Evolutionary conservation across 2,888 invertebrate genomes (phyloP), one percentile per base, ranked within the genome.

Genomic region (Ectemnius continuus): DNA sequence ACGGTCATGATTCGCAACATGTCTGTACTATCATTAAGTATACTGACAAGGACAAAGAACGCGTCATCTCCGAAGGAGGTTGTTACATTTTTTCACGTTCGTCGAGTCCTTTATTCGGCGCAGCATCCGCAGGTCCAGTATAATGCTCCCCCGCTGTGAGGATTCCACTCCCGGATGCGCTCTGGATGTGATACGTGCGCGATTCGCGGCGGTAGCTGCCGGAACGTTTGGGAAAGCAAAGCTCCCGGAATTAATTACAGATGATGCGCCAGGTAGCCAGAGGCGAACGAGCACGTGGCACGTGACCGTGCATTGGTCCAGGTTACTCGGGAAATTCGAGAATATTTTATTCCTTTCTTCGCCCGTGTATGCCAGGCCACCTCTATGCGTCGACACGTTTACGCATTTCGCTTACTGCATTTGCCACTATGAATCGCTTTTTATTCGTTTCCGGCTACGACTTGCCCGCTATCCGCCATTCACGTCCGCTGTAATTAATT

Each of bases 261-360:
- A 36, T 8, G 6, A 11, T 8, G 8, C 62, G 61, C 59, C 28
- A 64, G 72, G 16, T 61, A 63, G 70, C 75, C 59, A 69, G 69
- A 59, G 47, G 23, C 69, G 52, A 63, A 46, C 14, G 66, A 47
- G 60, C 48, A 67, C 75, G 69, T 58, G 68, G 56, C 84, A 85
- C 87, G 87, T 87, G 87, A 87, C 86, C 76, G 70, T 60, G 88
- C 87, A 87, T 87, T 72, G 78, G 69, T 67, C 77, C 59, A 20
- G 70, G 75, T 68, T 60, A 77, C 82, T 85, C 78, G 74, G 84
- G 79, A 85, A 76, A 85, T 85, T 79, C 72, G 75, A 80, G 78
- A 81, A 84, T 70, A 75, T 85, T 78, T 80, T 79, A 76, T 68
- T 73, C 73, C 69, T 28, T 57, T 67, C 65, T 36, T 8, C 8